Evolutionary conservation across 2,113 vertebrate species (phyloP), one percentile per base, ranked within the genome.

Genomic region (Uria aalge): DNA sequence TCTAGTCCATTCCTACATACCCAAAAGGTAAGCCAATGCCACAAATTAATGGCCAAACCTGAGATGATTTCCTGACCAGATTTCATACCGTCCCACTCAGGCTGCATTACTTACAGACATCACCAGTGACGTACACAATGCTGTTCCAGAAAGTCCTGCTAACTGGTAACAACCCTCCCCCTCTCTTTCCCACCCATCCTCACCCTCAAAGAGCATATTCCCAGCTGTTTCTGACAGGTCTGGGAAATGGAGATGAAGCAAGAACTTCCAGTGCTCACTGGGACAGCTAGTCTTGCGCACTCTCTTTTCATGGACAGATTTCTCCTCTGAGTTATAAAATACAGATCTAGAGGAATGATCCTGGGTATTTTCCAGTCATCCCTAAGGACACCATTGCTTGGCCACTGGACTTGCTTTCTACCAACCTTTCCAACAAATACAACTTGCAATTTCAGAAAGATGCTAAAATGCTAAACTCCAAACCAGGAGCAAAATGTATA

Each of bases 111-210:
- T 67, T 17, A 40, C 10, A 32, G 32, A 52, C 12, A 21, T 40
- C 19, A 36, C 8, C 27, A 38, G 18, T 45, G 36, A 52, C 53
- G 32, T 4, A 11, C 2, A 48, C 9, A 71, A 1, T 0, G 0
- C 59, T 20, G 11, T 40, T 85, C 20, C 41, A 88, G 71, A 52
- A 71, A 75, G 17, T 8, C 22, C 32, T 4, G 0, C 16, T 75
- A 90, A 29, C 29, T 66, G 11, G 8, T 16, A 73, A n/a, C 7
- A 48, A 18, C 15, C 12, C 3, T 20, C 13, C 7, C 16, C 17
- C 18, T 4, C 56, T 11, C 12, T 32, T n/a, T n/a, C 38, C 26
- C 27, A 29, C 27, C 4, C 26, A 13, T 32, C 12, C 18, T 34
- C 3, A 7, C 2, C 6, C 45, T 59, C 55, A 52, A 72, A 50